Evolutionary conservation across 2,113 vertebrate genomes (phyloP).

Genomic region (Ophthalmolycus amberensis): DNA sequence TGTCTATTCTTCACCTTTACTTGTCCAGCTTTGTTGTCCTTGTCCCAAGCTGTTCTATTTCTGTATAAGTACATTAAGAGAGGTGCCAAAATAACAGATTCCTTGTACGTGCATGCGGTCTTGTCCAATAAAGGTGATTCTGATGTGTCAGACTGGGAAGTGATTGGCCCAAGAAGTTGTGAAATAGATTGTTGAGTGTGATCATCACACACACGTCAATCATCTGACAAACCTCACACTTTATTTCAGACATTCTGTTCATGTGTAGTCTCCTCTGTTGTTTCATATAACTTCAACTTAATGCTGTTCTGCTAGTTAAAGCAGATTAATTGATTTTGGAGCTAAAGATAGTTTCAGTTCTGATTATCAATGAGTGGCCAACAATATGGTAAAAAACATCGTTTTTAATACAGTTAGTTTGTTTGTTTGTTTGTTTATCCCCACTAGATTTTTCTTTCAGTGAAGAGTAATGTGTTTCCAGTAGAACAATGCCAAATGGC

Average conservation of each 20-base stretch:
- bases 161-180: constrained; percentile 9
- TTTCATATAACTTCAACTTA: constrained; percentile 1
- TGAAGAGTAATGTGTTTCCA: constrained; percentile 53
- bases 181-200: constrained; percentile 13
- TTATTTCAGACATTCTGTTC: constrained; percentile 1
- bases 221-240: background rate
- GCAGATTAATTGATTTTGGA: background rate
- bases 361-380: constrained; percentile 16
- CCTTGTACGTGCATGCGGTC: background rate
- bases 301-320: background rate
- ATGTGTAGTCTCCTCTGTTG: background rate
- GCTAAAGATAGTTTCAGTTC: constrained; percentile 8
- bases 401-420: constrained; percentile 54
- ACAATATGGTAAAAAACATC: constrained; percentile 33
- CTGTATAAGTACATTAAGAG: background rate
- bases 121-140: background rate
- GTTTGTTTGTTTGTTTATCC: constrained; percentile 54
- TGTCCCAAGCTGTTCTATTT: background rate
- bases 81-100: background rate
- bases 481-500: constrained; percentile 63
- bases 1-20: background rate
- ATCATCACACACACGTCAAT: background rate
- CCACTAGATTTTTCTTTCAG: constrained; percentile 35
- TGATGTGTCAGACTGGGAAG: constrained; percentile 6
- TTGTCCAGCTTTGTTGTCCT: background rate